Evolutionary conservation across 2,113 vertebrate species (phyloP), one percentile per base, ranked within the genome.

Genomic region (Trogon melanurus): DNA sequence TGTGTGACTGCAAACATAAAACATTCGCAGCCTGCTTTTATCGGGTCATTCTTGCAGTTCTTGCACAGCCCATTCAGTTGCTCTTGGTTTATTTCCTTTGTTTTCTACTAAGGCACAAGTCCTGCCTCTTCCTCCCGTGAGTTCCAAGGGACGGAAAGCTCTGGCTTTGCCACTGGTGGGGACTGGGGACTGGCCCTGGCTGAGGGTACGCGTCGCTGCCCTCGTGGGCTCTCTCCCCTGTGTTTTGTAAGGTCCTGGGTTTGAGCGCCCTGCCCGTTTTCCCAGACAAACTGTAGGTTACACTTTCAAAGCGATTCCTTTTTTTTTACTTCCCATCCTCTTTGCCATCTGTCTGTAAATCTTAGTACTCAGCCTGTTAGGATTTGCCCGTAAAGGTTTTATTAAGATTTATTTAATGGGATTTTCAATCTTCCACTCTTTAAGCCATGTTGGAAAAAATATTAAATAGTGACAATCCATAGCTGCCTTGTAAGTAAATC

Each of bases 371-470:
- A 94, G 95, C 75, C 92, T 96, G 91, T 95, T 84, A 84, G 70
- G 95, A 82, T 93, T 96, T 93, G 41, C 80, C 3, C 11, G 48
- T 81, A 91, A 91, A 81, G 91, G 62, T 93, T 96, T 96, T 94
- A 95, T 96, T 93, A 95, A 96, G 86, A 72, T 88, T 76, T 89
- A 89, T 92, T 97, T 96, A 95, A 96, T 91, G 80, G 70, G 58
- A 89, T 95, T 93, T 84, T 93, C 80, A 57, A 69, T 92, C 96
- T 94, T 94, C 66, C 26, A 54, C 44, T 92, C 83, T 84, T 85
- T 72, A 93, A 95, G 91, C 87, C 38, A 26, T 8, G 25, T 21
- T 91, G 78, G 83, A 69, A 94, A 93, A 96, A 90, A 88, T 65
- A 93, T 79, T 92, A 89, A 88, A 79, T 29, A 76, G 73, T 79